phyloP scores from a whole-genome alignment of 1,140 invertebrate species.

The Drosophila equinoxialis region DNA sequence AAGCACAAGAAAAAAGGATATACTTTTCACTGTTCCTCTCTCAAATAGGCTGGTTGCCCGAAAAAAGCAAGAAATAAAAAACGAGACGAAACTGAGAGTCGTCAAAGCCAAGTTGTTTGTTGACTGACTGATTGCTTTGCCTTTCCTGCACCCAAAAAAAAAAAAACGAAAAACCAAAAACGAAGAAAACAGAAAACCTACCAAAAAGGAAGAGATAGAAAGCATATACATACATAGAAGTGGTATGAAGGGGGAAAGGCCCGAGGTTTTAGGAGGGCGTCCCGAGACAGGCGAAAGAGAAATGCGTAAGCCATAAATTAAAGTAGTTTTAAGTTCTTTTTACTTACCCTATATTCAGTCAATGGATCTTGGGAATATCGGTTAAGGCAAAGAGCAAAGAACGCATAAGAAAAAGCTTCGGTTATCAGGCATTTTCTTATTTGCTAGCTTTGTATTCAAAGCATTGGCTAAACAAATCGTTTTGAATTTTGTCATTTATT shows the following conservation, averaged over 20 bases:
- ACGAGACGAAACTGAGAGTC: constrained; percentile 41
- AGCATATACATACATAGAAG: constrained; percentile 4
- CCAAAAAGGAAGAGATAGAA: constrained; percentile 8
- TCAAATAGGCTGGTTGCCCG: constrained; percentile 13
- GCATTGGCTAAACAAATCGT: no score
- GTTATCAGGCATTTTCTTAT: no score
- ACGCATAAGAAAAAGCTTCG: no score
- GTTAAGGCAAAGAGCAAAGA: not conserved
- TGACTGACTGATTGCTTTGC: constrained; percentile 76
- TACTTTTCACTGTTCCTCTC: not conserved
- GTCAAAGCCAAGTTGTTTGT: constrained; percentile 55
- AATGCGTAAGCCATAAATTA: constrained; percentile 79
- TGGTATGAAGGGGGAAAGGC: not conserved
- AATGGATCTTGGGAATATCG: not conserved
- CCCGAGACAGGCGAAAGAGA: constrained; percentile 41
- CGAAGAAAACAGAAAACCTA: constrained; percentile 22
- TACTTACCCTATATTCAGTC: not conserved
- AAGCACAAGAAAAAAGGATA: no score
- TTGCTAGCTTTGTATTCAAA: no score
- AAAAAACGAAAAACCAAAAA: constrained; percentile 3
- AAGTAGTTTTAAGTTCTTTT: constrained; percentile 70
- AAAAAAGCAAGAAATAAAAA: not conserved
- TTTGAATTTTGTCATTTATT: no score
- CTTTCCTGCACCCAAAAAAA: constrained; percentile 34
- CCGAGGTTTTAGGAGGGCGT: no score